Conservation (phyloP, 1,140 invertebrate species). For the Anadara kagoshimensis region DNA sequence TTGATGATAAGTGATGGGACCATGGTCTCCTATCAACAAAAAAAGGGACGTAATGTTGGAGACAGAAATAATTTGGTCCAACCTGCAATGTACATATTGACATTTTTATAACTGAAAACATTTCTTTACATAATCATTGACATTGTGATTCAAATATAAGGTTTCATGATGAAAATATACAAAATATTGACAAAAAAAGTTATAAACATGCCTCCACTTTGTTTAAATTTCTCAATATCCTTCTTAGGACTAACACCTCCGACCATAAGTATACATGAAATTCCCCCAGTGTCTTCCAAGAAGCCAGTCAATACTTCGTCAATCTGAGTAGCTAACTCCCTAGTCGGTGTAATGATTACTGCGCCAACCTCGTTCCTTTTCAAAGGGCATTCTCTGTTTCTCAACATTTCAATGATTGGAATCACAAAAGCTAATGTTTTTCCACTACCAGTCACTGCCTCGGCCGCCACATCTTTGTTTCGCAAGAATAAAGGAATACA, state of each 20-base stretch:
- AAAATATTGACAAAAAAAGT: constrained; percentile 33
- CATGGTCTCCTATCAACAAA: no score
- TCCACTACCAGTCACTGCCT: constrained; percentile 97
- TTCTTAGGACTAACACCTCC: constrained; percentile 83
- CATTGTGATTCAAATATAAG: no score
- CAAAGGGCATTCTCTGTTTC: constrained; percentile 78
- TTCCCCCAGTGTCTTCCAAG: constrained; percentile 73
- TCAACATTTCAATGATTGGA: constrained; percentile 90
- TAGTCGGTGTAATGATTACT: constrained; percentile 93
- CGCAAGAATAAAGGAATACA: constrained; percentile 92
- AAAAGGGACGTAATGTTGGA: no score
- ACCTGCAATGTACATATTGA: no score
- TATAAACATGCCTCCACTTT: constrained; percentile 76
- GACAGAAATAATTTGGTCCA: no score
- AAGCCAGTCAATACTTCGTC: constrained; percentile 83
- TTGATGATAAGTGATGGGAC: no score
- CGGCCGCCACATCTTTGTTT: constrained; percentile 96
- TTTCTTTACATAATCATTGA: no score
- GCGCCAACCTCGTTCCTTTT: constrained; percentile 88
- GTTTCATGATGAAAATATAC: constrained; percentile 40
- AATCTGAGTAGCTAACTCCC: constrained; percentile 94
- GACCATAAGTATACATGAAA: constrained; percentile 80
- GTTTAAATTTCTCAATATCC: constrained; percentile 83
- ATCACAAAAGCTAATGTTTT: constrained; percentile 97
- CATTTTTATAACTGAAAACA: no score